Percentiles rank a stretch among this genome's conserved stretches.
Conservation (phyloP, 2,888 invertebrate genomes). For the Disparrhopalites patrizii region DNA sequence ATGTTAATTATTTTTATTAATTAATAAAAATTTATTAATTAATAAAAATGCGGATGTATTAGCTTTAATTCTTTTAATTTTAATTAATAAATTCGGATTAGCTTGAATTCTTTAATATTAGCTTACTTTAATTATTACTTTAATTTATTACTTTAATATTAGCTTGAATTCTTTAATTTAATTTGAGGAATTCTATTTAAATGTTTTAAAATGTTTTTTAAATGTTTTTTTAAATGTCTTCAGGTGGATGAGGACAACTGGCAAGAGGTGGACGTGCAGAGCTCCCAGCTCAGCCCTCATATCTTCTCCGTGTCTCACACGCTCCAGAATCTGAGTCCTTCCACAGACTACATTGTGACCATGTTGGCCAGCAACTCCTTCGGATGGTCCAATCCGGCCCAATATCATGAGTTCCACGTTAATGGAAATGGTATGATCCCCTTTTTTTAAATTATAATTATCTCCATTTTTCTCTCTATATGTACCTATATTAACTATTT, state of each 20-base stretch:
- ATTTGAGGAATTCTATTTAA: not conserved
- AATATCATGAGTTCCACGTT: slow-evolving; percentile 50
- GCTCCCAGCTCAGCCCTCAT: slow-evolving; percentile 33
- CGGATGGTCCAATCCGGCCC: slow-evolving; percentile 55
- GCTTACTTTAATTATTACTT: not conserved
- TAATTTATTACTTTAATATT: not conserved
- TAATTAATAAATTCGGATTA: too few relatives aligned
- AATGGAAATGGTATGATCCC: slow-evolving; percentile 37
- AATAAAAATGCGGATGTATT: not conserved
- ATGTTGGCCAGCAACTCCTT: slow-evolving; percentile 53
- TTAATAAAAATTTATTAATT: not conserved
- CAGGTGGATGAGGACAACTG: slow-evolving; percentile 29
- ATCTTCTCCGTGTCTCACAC: slow-evolving; percentile 53
- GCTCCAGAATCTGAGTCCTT: slow-evolving; percentile 51
- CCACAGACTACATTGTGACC: slow-evolving; percentile 54
- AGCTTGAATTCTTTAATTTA: not conserved
- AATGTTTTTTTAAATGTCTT: not conserved
- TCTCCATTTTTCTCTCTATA: too few relatives aligned
- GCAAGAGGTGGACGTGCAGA: slow-evolving; percentile 29
- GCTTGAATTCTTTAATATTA: too few relatives aligned
- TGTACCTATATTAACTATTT: too few relatives aligned
- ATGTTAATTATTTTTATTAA: too few relatives aligned
- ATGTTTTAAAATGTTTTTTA: not conserved
- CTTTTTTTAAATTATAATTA: not conserved
- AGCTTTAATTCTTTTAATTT: not conserved